phyloP scores from a whole-genome alignment of 2,113 vertebrate genomes.

The Otis tarda region DNA sequence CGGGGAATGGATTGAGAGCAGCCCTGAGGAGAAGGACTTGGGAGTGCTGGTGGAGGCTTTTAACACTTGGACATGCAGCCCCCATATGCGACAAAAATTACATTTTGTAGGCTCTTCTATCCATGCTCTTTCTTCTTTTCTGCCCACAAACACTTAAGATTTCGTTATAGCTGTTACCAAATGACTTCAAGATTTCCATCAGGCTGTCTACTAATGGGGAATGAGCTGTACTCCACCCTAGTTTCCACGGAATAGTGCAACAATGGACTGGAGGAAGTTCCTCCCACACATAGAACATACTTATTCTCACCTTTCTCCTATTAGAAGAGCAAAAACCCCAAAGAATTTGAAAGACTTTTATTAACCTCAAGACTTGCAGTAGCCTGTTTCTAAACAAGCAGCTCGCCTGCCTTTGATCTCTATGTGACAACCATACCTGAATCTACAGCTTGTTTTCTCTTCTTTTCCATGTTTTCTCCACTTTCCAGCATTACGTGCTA shows the following conservation, averaged over 20 bases:
- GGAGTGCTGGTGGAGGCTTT: neutral
- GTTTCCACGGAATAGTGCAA: neutral
- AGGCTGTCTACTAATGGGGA: neutral
- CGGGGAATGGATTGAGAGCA: too few relatives aligned
- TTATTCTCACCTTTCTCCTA: neutral
- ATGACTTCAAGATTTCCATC: neutral
- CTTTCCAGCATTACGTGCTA: neutral
- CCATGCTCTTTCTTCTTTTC: neutral
- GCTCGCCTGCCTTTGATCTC: neutral
- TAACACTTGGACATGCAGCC: too few relatives aligned
- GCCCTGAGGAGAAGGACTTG: too few relatives aligned
- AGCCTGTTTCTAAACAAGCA: neutral
- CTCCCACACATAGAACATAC: neutral
- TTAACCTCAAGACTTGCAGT: neutral
- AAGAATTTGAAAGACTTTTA: neutral
- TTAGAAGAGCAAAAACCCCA: neutral
- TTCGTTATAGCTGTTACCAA: neutral
- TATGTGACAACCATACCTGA: neutral
- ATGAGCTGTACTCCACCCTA: neutral
- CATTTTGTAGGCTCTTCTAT: neutral
- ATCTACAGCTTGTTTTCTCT: neutral
- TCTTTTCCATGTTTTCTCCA: neutral
- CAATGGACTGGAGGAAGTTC: neutral
- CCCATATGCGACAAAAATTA: neutral
- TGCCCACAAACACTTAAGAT: neutral